Conservation (phyloP, 1,140 invertebrate genomes). For the Varroa destructor region DNA sequence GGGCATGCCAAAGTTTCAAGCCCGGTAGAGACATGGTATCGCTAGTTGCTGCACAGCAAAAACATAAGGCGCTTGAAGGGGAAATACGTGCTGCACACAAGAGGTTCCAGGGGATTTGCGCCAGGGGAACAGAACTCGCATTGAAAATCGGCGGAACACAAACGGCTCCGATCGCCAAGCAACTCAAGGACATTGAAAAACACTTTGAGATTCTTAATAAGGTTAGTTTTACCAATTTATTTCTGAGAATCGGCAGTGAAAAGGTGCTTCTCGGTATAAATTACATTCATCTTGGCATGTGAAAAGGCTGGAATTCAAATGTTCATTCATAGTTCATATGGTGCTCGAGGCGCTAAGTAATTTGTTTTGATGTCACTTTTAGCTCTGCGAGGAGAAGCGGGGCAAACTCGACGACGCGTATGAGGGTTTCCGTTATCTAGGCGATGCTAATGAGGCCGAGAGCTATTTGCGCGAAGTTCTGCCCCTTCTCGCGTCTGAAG, state of each 20-base stretch:
- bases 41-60: slow-evolving; percentile 75
- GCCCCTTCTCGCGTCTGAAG: slow-evolving; percentile 66
- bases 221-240: neutral
- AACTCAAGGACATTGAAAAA: slow-evolving; percentile 14
- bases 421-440: slow-evolving; percentile 55
- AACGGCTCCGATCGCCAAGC: neutral
- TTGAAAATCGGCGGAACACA: slow-evolving; percentile 1
- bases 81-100: slow-evolving; percentile 11
- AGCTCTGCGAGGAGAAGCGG: slow-evolving; percentile 44
- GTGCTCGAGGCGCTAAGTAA: too few relatives aligned
- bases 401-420: slow-evolving; percentile 81
- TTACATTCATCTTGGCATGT: too few relatives aligned
- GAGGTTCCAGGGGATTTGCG: slow-evolving; percentile 13
- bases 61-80: slow-evolving; percentile 60
- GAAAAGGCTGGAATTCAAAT: too few relatives aligned
- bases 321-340: too few relatives aligned
- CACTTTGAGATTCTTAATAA: slow-evolving; percentile 13
- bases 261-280: too few relatives aligned
- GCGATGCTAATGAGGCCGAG: slow-evolving; percentile 92
- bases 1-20: slow-evolving; percentile 75
- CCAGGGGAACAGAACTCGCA: slow-evolving; percentile 2
- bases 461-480: slow-evolving; percentile 92
- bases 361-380: too few relatives aligned
- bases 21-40: slow-evolving; percentile 80
- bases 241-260: too few relatives aligned